Percentiles rank a stretch among this genome's conserved stretches.
These are phyloP conservation scores for Indicator maculatus DNA, from an alignment of 2,113 vertebrate genomes.

Conservation along the genomic window DNA sequence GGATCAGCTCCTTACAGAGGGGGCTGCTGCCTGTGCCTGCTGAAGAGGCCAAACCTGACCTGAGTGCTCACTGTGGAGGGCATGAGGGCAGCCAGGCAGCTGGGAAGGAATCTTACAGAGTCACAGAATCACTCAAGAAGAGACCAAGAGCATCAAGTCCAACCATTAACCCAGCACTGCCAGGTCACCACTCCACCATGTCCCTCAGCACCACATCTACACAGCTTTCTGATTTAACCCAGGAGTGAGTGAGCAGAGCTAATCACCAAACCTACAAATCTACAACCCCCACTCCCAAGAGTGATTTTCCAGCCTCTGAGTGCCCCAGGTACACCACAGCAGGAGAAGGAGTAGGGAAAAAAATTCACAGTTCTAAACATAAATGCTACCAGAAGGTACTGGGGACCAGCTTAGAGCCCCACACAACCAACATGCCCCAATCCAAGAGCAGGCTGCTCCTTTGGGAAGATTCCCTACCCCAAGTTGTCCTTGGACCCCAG, in stretches of 20 bases:
- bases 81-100: background rate
- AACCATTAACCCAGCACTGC: too few relatives aligned
- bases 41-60: background rate
- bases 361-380: background rate
- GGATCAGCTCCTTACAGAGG: rapidly evolving
- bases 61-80: background rate
- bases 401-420: background rate
- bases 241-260: background rate
- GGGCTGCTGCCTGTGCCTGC: background rate
- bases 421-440: background rate
- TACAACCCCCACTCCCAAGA: background rate
- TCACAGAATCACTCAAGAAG: too few relatives aligned
- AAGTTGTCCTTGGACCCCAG: background rate
- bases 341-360: background rate
- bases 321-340: background rate
- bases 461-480: background rate
- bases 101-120: background rate
- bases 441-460: background rate
- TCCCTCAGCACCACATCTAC: too few relatives aligned
- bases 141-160: too few relatives aligned
- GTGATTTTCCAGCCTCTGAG: background rate
- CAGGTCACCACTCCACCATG: too few relatives aligned
- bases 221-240: background rate
- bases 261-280: background rate
- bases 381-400: background rate